phyloP scores from a whole-genome alignment of 2,113 vertebrate species.

The Trematomus loennbergii region DNA sequence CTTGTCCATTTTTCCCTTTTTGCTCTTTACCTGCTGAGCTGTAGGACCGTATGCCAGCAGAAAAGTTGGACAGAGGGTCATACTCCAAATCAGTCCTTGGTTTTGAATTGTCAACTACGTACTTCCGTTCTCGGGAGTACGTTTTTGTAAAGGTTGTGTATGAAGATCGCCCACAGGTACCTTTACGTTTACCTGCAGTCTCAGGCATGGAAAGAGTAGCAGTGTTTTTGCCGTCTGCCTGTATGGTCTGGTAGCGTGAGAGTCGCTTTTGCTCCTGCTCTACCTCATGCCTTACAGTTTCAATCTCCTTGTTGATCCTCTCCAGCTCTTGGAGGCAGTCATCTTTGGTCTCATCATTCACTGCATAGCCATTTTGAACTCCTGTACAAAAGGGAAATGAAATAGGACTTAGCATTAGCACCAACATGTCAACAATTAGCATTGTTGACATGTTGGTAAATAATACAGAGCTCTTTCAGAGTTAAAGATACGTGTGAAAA shows the following conservation, averaged over 20 bases:
- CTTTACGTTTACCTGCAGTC: slow-evolving; percentile 34
- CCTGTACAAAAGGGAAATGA: slow-evolving; percentile 44
- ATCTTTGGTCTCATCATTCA: slow-evolving; percentile 40
- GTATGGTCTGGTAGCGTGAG: slow-evolving; percentile 66
- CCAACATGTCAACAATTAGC: background rate
- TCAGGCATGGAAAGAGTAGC: background rate
- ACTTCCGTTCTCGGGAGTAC: slow-evolving; percentile 64
- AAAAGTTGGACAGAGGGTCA: slow-evolving; percentile 85
- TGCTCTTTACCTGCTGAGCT: slow-evolving; percentile 55
- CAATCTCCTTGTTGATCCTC: slow-evolving; percentile 82
- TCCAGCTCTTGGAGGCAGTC: slow-evolving; percentile 77
- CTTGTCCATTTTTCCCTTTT: slow-evolving; percentile 44
- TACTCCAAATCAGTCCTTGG: slow-evolving; percentile 84
- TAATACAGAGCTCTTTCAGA: background rate
- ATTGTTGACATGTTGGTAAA: background rate
- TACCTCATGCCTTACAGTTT: slow-evolving; percentile 80
- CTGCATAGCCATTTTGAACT: slow-evolving; percentile 4
- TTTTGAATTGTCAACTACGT: slow-evolving; percentile 77
- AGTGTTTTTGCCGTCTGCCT: slow-evolving; percentile 38
- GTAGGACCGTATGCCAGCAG: slow-evolving; percentile 71
- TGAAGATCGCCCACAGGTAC: slow-evolving; percentile 13
- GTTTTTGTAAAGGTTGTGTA: slow-evolving; percentile 12
- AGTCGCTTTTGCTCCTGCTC: slow-evolving; percentile 81
- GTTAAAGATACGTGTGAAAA: background rate
- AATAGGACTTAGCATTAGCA: background rate